phyloP scores from a whole-genome alignment of 2,888 invertebrate genomes.

The Melanotus villosus region DNA sequence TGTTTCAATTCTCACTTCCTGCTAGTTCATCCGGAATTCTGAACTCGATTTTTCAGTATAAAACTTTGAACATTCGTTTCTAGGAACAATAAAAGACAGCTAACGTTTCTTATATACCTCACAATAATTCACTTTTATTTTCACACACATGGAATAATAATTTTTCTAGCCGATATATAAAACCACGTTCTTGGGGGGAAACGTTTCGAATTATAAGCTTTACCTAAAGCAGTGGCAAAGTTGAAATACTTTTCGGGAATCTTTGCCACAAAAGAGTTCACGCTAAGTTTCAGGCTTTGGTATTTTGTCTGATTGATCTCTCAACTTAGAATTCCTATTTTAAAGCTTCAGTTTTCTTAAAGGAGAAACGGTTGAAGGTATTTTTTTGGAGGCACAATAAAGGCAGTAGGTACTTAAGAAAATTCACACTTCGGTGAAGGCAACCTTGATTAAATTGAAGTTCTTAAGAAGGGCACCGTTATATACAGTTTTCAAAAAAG shows the following conservation, averaged over 20 bases:
- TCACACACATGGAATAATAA: slow-evolving; percentile 32
- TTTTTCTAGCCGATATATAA: not conserved
- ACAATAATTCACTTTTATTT: slow-evolving; percentile 41
- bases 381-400: too few species aligned
- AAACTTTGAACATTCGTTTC: slow-evolving; percentile 41
- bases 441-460: too few species aligned
- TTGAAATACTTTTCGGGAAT: slow-evolving; percentile 4
- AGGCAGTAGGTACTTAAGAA: too few species aligned
- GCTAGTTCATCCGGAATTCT: slow-evolving; percentile 39
- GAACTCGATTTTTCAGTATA: slow-evolving; percentile 39
- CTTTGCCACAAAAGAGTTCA: not conserved
- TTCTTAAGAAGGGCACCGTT: too few species aligned
- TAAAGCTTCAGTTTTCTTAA: not conserved
- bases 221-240: not conserved
- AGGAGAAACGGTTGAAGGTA: not conserved
- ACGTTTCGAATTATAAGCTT: slow-evolving; percentile 10
- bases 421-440: too few species aligned
- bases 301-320: slow-evolving; percentile 6
- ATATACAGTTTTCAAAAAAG: too few species aligned
- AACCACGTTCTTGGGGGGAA: not conserved
- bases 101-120: slow-evolving; percentile 26
- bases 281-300: not conserved
- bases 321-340: not conserved
- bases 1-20: slow-evolving; percentile 31
- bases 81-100: slow-evolving; percentile 36